A percentile compares a stretch with the other conserved stretches of the same genome.
phyloP scores from a whole-genome alignment of 2,113 vertebrate genomes.

The Lophochroa leadbeateri region DNA sequence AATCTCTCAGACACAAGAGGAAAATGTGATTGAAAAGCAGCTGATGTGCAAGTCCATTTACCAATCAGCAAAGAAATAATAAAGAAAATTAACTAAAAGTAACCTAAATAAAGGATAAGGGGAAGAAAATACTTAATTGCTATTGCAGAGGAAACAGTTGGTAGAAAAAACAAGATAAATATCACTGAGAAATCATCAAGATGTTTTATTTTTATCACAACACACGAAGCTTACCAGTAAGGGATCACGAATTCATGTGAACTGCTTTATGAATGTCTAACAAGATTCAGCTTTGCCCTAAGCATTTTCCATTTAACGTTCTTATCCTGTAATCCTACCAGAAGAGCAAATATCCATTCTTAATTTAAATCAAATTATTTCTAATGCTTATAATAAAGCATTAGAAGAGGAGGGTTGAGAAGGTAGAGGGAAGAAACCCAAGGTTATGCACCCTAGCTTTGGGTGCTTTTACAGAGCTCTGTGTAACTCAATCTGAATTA shows the following conservation, averaged over 20 bases:
- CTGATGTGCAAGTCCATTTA: not conserved
- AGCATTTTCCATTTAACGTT: slow-evolving; percentile 25
- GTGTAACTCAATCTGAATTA: not conserved
- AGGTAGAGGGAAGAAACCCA: not conserved
- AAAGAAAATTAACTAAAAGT: not conserved
- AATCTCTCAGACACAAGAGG: not conserved
- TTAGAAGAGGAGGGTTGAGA: not conserved
- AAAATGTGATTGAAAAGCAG: not conserved
- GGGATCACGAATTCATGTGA: slow-evolving; percentile 16
- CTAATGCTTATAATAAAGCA: slow-evolving; percentile 14
- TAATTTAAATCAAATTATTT: slow-evolving; percentile 51
- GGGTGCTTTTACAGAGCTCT: not conserved
- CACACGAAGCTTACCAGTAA: slow-evolving; percentile 19
- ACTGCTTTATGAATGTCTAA: slow-evolving; percentile 25
- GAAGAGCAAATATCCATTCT: slow-evolving; percentile 1
- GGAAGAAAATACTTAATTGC: not conserved
- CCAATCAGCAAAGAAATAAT: not conserved
- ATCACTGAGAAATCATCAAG: slow-evolving; percentile 18
- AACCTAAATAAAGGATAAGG: not conserved
- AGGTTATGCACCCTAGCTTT: not conserved
- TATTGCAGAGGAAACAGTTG: not conserved
- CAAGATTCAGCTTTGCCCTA: slow-evolving; percentile 17
- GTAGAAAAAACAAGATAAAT: not conserved
- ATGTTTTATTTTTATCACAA: slow-evolving; percentile 34
- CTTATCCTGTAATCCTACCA: slow-evolving; percentile 28